Conservation (phyloP, 2,113 vertebrate genomes). For the Corynorhinus townsendii region DNA sequence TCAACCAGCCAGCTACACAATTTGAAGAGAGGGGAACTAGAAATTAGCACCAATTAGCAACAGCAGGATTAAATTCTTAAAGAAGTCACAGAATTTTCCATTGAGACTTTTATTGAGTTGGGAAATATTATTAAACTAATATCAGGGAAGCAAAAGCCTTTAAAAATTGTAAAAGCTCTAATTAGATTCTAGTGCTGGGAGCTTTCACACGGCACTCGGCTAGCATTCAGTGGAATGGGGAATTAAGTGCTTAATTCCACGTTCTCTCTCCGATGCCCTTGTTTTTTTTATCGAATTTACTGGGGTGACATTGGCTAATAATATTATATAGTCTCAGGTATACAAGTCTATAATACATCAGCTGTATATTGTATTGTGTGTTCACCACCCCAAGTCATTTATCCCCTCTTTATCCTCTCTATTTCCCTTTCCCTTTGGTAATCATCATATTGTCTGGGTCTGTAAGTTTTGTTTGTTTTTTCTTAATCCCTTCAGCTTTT, state of each 20-base stretch:
- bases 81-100: not conserved
- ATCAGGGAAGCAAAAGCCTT: not conserved
- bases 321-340: not conserved
- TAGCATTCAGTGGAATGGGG: not conserved
- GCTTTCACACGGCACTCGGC: not conserved
- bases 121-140: not conserved
- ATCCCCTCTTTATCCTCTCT: too few species aligned
- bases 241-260: not conserved
- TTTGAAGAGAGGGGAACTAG: not conserved
- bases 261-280: not conserved
- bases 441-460: not conserved
- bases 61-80: not conserved
- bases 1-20: not conserved
- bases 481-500: not conserved
- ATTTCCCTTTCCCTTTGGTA: not conserved
- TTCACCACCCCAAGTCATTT: not conserved
- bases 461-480: not conserved
- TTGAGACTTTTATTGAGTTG: not conserved
- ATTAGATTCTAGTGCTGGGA: not conserved
- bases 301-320: not conserved
- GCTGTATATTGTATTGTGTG: not conserved
- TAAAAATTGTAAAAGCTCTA: not conserved
- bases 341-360: not conserved
- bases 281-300: not conserved
- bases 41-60: not conserved